Evolutionary conservation across 2,113 vertebrate genomes (phyloP), one percentile per base, ranked within the genome.

Genomic region (Myotis davidii): DNA sequence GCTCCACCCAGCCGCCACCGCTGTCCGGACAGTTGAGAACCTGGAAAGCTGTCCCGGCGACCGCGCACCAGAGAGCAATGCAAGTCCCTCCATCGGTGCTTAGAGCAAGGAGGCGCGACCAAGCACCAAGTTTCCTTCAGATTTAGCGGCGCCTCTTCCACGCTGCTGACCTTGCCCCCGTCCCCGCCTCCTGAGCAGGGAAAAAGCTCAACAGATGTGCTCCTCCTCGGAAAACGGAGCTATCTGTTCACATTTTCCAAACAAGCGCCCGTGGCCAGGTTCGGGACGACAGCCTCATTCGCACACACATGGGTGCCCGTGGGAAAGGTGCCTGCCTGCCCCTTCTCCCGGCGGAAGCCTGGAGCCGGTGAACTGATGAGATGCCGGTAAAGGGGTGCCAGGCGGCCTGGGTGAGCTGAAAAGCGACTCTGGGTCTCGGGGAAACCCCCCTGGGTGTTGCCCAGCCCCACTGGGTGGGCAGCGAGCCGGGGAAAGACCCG

Each of bases 1-100:
- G 89, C 98, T 97, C 97, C 98, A 97, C 97, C 97, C 97, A 96
- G 93, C 84, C 96, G 94, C 95, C 95, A 96, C 82, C 29, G 73
- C 95, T 95, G 90, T 82, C 72, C 54, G 90, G 97, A 95, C 94
- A 88, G 91, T 94, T 89, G 70, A 96, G 96, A 97, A 93, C 97
- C 95, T 97, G 97, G 97, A 97, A 96, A 97, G 97, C 95, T 91
- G 90, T 96, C 94, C 94, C 94, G 74, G 96, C 90, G 73, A 29
- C 88, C 93, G 72, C 42, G 94, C 91, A 89, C 94, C 92, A 97
- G 74, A 95, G 59, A 27, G 50, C 50, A 50, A 17, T 4, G 14
- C 14, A 50, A 5, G 50, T 1, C 14, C 4, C 50, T 17, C 14
- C 50, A 4, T 50, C 4, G 4, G 50, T 5, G 50, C 50, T 16